Evolutionary conservation across 2,888 invertebrate genomes (phyloP).

Genomic region (Fragum fragum): DNA sequence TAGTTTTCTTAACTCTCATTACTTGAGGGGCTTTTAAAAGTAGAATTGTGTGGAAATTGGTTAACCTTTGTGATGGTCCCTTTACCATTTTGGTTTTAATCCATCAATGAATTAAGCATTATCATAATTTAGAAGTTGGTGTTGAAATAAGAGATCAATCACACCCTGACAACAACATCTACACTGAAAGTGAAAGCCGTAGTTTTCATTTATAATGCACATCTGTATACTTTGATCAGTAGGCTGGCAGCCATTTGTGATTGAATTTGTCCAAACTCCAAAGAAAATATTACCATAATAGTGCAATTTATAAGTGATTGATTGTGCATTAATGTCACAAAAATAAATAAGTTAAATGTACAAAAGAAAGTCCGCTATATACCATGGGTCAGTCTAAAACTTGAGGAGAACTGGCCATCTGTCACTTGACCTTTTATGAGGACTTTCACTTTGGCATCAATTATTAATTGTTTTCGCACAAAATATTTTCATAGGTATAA

Average conservation of each 20-base stretch:
- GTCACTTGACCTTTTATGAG: too few species aligned
- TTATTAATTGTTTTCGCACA: too few species aligned
- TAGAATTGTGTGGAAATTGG: background rate
- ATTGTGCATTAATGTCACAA: conserved; percentile 26
- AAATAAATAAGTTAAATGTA: background rate
- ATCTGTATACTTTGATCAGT: conserved; percentile 15
- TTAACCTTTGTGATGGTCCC: too few species aligned
- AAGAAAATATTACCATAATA: conserved; percentile 18
- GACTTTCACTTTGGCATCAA: too few species aligned
- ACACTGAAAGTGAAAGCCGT: background rate
- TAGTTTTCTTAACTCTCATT: background rate
- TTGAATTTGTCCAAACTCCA: background rate
- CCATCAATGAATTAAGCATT: background rate
- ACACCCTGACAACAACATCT: background rate
- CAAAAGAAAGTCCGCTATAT: background rate
- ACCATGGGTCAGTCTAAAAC: background rate
- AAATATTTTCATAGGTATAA: too few species aligned
- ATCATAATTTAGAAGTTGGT: background rate
- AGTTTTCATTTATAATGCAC: conserved; percentile 1
- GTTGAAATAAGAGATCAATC: background rate
- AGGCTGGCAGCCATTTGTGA: background rate
- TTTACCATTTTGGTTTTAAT: too few species aligned
- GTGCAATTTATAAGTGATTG: conserved; percentile 25
- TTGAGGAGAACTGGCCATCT: too few species aligned
- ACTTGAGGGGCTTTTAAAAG: background rate